These are phyloP conservation scores for Lepidotrigona ventralis DNA, from an alignment of 1,140 invertebrate species.

Conservation along the genomic window DNA sequence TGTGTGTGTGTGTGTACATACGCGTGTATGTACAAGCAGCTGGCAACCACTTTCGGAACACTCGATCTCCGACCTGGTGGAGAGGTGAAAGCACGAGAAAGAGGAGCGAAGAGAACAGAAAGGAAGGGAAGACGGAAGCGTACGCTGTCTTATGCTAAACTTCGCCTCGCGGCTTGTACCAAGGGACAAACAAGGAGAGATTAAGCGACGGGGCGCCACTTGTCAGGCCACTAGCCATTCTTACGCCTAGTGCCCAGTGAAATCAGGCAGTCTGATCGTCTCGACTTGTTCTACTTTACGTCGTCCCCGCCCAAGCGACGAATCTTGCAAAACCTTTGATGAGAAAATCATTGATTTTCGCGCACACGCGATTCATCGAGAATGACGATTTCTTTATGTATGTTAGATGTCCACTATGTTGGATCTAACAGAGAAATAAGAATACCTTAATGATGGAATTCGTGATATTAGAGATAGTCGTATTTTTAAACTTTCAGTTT, in stretches of 20 bases:
- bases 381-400: too few relatives aligned
- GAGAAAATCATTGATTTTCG: too few relatives aligned
- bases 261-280: too few relatives aligned
- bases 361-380: too few relatives aligned
- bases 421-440: too few relatives aligned
- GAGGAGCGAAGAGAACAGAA: too few relatives aligned
- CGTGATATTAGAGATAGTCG: too few relatives aligned
- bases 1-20: neutral
- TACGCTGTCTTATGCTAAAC: conserved; percentile 71
- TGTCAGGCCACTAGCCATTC: conserved; percentile 54
- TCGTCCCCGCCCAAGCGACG: too few relatives aligned
- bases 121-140: conserved; percentile 51
- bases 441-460: too few relatives aligned
- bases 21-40: conserved; percentile 35
- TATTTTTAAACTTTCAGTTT: too few relatives aligned
- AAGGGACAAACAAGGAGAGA: conserved; percentile 32
- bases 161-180: conserved; percentile 64
- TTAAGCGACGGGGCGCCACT: conserved; percentile 72
- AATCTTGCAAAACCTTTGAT: too few relatives aligned
- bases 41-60: conserved; percentile 55
- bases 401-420: too few relatives aligned
- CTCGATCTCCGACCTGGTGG: conserved; percentile 42
- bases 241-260: conserved; percentile 3
- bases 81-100: conserved; percentile 9
- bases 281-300: neutral